Base-by-base conservation (phyloP, 1,140 invertebrate species). In the Drosophila hydei region DNA sequence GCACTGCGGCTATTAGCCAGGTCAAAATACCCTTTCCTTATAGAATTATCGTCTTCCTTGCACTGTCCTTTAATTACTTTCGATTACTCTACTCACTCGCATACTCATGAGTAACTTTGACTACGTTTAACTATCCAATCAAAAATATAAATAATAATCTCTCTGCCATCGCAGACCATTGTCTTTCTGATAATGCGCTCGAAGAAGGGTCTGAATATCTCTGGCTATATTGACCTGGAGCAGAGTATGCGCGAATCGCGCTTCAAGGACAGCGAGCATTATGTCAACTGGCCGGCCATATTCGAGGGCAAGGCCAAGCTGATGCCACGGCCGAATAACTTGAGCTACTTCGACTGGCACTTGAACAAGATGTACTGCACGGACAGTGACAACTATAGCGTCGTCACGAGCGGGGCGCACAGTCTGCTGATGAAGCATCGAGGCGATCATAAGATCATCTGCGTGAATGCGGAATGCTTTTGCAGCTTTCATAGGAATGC, bases 391-490 rank as follows among this genome's bases (percentile, higher is more conserved):
- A 83, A 75, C 45, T 78, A 83, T 11, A 14, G 38, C 16, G 54
- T 71, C 12, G 0, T 52, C 1, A 16, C 56, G 4, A 38, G 64
- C n/a, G 38, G 67, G 1, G 56, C 50, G 0, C 79, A 83, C 43
- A 83, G 79, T 42, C 50, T 81, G 50, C 52, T 78, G n/a, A 23
- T 84, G 14, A 59, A 50, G 14, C 79, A 83, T 23, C 27, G 59
- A 0, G 75, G 72, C 0, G 75, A 84, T 50, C 79, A 79, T 43
- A 84, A 83, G 33, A 60, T 64, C 4, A 63, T 83, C 50, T 78
- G 79, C 21, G 51, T 79, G 0, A 79, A 71, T 19, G 58, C 45
- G 5, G 43, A 18, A 27, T 84, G 76, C 6, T 18, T 30, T 0
- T 74, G 69, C 18, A 8, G 0, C 4, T 59, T 42, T 4, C 9